Conservation (phyloP, 2,797 vertebrate genomes). For the Lepilemur ruficaudatus region DNA sequence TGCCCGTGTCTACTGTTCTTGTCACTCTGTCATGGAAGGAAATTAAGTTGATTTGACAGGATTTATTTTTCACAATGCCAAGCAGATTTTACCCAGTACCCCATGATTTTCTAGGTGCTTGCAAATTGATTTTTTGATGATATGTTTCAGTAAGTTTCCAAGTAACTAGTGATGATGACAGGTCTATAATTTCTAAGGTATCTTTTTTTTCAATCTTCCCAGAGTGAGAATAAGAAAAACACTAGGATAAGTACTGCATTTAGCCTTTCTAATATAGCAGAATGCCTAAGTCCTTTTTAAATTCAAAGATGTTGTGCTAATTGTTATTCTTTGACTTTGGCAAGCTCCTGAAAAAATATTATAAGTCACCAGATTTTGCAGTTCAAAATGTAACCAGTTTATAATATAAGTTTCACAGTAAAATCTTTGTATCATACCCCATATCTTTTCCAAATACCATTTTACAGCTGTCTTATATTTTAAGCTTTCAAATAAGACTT, state of each 20-base stretch:
- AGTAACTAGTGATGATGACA: constrained; percentile 34
- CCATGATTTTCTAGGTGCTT: constrained; percentile 52
- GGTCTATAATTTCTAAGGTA: constrained; percentile 38
- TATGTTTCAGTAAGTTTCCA: constrained; percentile 37
- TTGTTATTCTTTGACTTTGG: neutral
- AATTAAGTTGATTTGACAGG: constrained; percentile 57
- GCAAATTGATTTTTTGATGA: constrained; percentile 55
- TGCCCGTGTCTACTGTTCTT: constrained; percentile 7
- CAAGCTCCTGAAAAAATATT: constrained; percentile 1
- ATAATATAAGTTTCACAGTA: neutral
- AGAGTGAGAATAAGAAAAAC: neutral
- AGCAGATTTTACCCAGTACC: constrained; percentile 32
- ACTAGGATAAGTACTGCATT: neutral
- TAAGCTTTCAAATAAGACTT: constrained; percentile 32
- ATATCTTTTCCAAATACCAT: neutral
- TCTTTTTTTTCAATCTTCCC: neutral
- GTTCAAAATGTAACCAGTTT: neutral
- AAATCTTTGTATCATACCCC: neutral
- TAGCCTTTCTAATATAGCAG: neutral
- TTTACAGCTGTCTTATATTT: neutral
- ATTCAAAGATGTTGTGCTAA: neutral
- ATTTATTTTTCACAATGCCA: constrained; percentile 40
- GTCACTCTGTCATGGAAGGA: constrained; percentile 5
- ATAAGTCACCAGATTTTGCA: neutral
- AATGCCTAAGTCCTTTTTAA: neutral